Percentiles rank a stretch among this genome's conserved stretches.
phyloP scores from a whole-genome alignment of 2,113 vertebrate genomes.

The Fregetta grallaria region DNA sequence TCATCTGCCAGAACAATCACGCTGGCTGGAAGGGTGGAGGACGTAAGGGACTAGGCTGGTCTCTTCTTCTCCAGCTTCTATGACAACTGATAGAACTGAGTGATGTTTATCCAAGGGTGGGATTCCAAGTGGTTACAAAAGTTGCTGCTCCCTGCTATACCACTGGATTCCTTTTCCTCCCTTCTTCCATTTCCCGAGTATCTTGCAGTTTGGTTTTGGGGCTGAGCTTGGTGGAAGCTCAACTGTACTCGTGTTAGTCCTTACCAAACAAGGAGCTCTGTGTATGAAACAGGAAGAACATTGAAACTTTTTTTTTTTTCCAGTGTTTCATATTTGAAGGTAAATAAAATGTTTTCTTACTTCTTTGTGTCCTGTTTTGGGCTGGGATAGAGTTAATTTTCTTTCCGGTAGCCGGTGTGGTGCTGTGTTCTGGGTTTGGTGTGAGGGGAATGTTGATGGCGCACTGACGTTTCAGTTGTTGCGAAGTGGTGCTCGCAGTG shows the following conservation, averaged over 20 bases:
- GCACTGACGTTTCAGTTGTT: too few species aligned
- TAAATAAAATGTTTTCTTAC: not conserved
- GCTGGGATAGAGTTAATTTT: too few species aligned
- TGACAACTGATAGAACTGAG: not conserved
- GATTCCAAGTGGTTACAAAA: not conserved
- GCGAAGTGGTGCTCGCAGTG: too few species aligned
- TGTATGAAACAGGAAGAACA: accelerated
- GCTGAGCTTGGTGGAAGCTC: not conserved
- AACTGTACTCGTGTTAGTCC: accelerated
- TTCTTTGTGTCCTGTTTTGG: not conserved
- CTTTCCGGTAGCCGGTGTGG: too few species aligned
- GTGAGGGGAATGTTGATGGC: too few species aligned
- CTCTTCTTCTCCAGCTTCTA: not conserved
- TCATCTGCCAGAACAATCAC: accelerated
- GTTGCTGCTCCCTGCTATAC: not conserved
- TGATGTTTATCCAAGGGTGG: not conserved
- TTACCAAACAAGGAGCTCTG: not conserved
- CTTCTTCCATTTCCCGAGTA: not conserved
- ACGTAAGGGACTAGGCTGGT: accelerated
- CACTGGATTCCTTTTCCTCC: not conserved
- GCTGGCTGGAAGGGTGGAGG: not conserved
- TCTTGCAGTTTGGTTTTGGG: not conserved
- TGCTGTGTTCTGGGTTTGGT: too few species aligned
- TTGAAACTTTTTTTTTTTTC: not conserved
- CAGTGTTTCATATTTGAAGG: not conserved